Percentiles rank a stretch among this genome's conserved stretches.
phyloP scores from a whole-genome alignment of 2,113 vertebrate species.

The Tamias sibiricus region DNA sequence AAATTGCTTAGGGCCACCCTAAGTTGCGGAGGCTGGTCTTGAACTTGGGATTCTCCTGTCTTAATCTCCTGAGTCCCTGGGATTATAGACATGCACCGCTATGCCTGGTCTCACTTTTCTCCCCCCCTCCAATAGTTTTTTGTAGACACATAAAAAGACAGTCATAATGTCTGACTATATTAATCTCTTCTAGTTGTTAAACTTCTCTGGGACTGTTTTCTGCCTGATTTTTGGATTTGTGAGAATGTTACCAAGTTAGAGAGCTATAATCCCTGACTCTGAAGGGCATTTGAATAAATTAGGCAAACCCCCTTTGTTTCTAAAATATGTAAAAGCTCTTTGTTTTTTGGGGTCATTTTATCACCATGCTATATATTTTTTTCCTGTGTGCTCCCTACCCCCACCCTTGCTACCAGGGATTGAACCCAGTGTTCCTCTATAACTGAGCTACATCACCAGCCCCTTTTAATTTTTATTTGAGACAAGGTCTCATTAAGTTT shows the following conservation, averaged over 20 bases:
- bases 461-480: background rate
- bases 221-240: background rate
- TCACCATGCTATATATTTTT: background rate
- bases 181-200: background rate
- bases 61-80: too few relatives aligned
- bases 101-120: too few relatives aligned
- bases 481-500: background rate
- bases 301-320: background rate
- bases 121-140: background rate
- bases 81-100: too few relatives aligned
- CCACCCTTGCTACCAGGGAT: background rate
- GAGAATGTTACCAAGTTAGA: background rate
- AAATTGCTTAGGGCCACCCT: too few relatives aligned
- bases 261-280: background rate
- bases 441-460: too few relatives aligned
- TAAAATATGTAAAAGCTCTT: constrained; percentile 4
- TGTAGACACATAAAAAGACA: background rate
- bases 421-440: background rate
- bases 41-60: too few relatives aligned
- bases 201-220: background rate
- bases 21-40: too few relatives aligned
- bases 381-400: background rate
- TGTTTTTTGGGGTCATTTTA: background rate
- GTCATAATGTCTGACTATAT: background rate
- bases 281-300: constrained; percentile 9